Percentiles rank a stretch among this genome's conserved stretches.
Evolutionary conservation across 2,888 invertebrate genomes (phyloP).

Genomic region (Theodoxus fluviatilis): DNA sequence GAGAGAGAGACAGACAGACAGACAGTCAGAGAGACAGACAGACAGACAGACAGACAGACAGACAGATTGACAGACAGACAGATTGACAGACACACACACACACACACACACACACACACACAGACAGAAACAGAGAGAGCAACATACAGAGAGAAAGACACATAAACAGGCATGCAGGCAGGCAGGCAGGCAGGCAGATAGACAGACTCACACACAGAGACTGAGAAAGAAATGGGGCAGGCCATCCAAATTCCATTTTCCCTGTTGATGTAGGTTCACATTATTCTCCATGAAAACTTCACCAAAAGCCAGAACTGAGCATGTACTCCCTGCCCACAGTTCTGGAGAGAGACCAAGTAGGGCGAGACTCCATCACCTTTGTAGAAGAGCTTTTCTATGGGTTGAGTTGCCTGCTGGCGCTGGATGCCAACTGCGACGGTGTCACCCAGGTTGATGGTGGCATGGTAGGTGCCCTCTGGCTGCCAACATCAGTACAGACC

Average conservation of each 20-base stretch:
- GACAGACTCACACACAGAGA: background rate
- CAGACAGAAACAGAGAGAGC: background rate
- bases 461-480: slow-evolving; percentile 59
- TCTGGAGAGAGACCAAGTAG: too few species aligned
- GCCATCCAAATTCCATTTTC: background rate
- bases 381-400: slow-evolving; percentile 48
- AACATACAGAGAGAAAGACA: background rate
- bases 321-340: too few species aligned
- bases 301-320: too few species aligned
- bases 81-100: background rate
- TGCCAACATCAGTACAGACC: too few species aligned
- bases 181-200: background rate
- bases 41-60: background rate
- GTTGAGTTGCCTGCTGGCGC: slow-evolving; percentile 44
- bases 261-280: background rate
- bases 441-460: slow-evolving; percentile 56
- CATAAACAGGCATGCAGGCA: background rate
- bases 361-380: slow-evolving; percentile 37
- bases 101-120: background rate
- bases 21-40: background rate
- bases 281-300: too few species aligned
- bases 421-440: slow-evolving; percentile 59
- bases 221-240: background rate
- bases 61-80: background rate
- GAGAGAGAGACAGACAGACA: slow-evolving; percentile 1